Evolutionary conservation across 2,888 invertebrate genomes (phyloP), one percentile per base, ranked within the genome.

Genomic region (Eilema sororculum): DNA sequence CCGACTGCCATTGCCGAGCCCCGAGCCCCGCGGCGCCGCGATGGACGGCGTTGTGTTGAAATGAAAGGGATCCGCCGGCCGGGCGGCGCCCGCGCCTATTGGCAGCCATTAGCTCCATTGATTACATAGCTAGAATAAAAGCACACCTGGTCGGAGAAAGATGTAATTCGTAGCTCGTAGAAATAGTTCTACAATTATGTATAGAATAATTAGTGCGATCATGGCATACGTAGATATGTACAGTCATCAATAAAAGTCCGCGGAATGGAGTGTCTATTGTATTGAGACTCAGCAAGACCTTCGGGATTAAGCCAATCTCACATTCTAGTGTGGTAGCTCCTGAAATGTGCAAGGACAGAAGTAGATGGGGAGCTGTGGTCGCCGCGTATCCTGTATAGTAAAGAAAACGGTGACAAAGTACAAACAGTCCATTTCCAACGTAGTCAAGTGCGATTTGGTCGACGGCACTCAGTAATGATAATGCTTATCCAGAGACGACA

Each of bases 1-100:
- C 20, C 52, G n/a, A 28, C n/a, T 9, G 13, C 9, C 67, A 12
- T 13, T 3, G 13, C 16, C 41, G 41, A 41, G 41, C 33, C 33
- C 3, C 41, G 41, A 41, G 41, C 16, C 41, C 16, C 13, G 2
- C 13, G 2, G 41, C n/a, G n/a, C n/a, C n/a, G 41, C 41, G 41
- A 16, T 41, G 13, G 13, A 13, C 10, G 37, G 22, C 10, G 25
- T 8, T 33, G 10, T 52, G 37, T 37, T 37, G n/a, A 72, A 72
- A 80, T 70, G 77, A 79, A 79, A 77, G 75, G 71, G 79, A 78
- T 25, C 62, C 16, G 22, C 62, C 16, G 3, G 4, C n/a, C 61
- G 24, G 8, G 33, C 13, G 24, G 24, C 41, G 37, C 24, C 16
- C 16, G 10, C 20, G 69, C 12, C 66, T 58, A 57, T 28, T 71